Conservation (phyloP, 2,797 vertebrate genomes). For the Enteromius viviparus region DNA sequence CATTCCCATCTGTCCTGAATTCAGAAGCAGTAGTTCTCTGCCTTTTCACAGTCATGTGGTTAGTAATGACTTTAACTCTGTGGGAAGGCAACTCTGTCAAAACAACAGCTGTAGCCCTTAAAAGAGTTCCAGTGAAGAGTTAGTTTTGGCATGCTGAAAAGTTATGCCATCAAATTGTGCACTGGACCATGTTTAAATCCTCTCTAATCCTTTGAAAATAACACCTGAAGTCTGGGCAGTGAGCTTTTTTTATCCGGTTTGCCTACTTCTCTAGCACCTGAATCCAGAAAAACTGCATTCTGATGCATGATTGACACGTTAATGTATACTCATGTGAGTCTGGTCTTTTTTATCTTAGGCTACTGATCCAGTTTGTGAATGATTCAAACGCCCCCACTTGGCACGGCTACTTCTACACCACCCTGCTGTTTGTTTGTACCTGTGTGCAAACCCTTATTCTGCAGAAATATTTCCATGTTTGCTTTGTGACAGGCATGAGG, state of each 20-base stretch:
- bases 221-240: background rate
- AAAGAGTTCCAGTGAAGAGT: conserved; percentile 19
- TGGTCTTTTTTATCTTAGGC: conserved; percentile 68
- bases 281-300: conserved; percentile 21
- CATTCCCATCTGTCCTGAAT: background rate
- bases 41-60: conserved; percentile 1
- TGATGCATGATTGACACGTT: background rate
- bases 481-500: conserved; percentile 95
- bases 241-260: conserved; percentile 5
- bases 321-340: background rate
- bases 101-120: conserved; percentile 41
- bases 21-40: background rate
- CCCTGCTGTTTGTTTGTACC: conserved; percentile 85
- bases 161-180: conserved; percentile 25
- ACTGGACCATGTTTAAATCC: conserved; percentile 26
- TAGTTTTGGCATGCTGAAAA: conserved; percentile 31
- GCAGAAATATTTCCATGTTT: conserved; percentile 96
- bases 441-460: conserved; percentile 91
- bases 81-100: background rate
- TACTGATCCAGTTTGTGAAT: conserved; percentile 88
- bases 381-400: conserved; percentile 83
- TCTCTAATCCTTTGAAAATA: conserved; percentile 32
- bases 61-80: background rate
- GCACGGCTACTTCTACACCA: conserved; percentile 93
- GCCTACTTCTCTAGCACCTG: background rate